phyloP scores from a whole-genome alignment of 2,113 vertebrate species.

The Solea senegalensis region DNA sequence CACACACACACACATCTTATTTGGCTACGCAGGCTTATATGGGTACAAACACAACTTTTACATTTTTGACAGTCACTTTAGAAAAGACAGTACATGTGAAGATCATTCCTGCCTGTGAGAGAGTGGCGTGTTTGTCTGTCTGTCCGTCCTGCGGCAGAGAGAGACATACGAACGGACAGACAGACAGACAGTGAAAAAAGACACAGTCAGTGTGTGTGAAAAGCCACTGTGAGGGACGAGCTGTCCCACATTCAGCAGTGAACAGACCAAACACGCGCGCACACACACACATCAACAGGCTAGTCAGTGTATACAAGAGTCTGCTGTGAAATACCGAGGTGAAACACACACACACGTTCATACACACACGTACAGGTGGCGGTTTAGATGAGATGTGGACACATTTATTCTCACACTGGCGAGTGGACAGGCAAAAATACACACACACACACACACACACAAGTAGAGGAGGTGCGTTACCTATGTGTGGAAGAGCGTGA shows the following conservation, averaged over 20 bases:
- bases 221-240: conserved; percentile 65
- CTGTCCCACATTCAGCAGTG: conserved; percentile 69
- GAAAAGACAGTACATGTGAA: conserved; percentile 80
- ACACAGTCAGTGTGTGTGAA: conserved; percentile 74
- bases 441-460: conserved; percentile 58
- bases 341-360: conserved; percentile 46
- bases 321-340: conserved; percentile 74
- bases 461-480: conserved; percentile 69
- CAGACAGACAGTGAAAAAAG: conserved; percentile 63
- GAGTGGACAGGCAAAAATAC: conserved; percentile 52
- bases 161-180: conserved; percentile 62
- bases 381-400: conserved; percentile 54
- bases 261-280: conserved; percentile 61
- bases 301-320: conserved; percentile 73
- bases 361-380: conserved; percentile 34
- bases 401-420: conserved; percentile 29
- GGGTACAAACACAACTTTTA: conserved; percentile 77
- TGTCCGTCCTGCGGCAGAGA: conserved; percentile 45
- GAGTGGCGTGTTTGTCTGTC: conserved; percentile 50
- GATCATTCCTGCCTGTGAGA: conserved; percentile 74
- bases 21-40: conserved; percentile 82
- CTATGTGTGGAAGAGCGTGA: conserved; percentile 76
- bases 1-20: conserved; percentile 69
- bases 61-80: conserved; percentile 78
- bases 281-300: conserved; percentile 54